These are phyloP conservation scores for Schizopygopsis pylzovi DNA, from an alignment of 2,797 vertebrate genomes.

Conservation along the genomic window DNA sequence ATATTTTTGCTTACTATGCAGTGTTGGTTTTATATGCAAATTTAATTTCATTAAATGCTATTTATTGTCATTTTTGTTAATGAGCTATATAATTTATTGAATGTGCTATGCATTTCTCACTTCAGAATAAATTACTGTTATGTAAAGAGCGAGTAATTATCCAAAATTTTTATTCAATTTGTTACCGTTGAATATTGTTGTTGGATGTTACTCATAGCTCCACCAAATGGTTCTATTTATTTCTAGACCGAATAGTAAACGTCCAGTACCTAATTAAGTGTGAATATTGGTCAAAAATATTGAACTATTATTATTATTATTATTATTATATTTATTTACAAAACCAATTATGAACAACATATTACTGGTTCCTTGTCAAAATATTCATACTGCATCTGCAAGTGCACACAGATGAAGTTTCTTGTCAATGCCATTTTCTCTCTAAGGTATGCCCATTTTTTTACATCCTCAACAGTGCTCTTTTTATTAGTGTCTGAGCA, in stretches of 20 bases:
- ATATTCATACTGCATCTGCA: not conserved
- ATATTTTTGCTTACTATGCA: too few relatives aligned
- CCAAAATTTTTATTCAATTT: not conserved
- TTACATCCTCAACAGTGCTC: not conserved
- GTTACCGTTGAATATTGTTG: not conserved
- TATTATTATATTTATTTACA: not conserved
- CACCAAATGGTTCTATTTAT: not conserved
- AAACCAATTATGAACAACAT: not conserved
- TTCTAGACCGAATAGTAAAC: not conserved
- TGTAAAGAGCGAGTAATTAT: not conserved
- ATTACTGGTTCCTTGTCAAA: not conserved
- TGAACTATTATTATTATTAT: not conserved
- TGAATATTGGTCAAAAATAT: not conserved
- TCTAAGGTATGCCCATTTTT: not conserved
- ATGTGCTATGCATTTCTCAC: not conserved
- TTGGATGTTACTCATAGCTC: not conserved
- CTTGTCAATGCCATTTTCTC: not conserved
- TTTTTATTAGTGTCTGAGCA: conserved; percentile 9
- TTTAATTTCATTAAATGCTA: not conserved
- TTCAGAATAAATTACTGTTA: not conserved
- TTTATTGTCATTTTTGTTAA: not conserved
- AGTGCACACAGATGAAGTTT: not conserved
- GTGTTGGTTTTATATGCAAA: not conserved
- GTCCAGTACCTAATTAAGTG: not conserved
- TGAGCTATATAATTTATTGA: not conserved